Percentiles rank a stretch among this genome's conserved stretches.
phyloP scores from a whole-genome alignment of 2,888 invertebrate genomes.

The Sceliomorpha sp. region DNA sequence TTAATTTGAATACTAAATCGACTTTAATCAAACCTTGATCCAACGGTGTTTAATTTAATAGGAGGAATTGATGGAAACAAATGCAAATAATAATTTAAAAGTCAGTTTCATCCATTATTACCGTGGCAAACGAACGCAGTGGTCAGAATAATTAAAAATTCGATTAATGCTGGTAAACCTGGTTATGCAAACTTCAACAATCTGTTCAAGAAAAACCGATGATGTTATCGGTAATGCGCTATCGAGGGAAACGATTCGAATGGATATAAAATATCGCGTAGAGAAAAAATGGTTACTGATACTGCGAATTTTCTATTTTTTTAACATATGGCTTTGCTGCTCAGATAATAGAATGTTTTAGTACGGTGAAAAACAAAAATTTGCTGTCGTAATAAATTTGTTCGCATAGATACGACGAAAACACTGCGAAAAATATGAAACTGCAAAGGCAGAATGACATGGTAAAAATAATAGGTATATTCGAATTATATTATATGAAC shows the following conservation, averaged over 20 bases:
- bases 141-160: background rate
- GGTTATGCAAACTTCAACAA: background rate
- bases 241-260: no score
- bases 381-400: no score
- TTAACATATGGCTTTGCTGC: no score
- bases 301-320: no score
- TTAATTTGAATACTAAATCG: slow-evolving; percentile 14
- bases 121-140: background rate
- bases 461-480: no score
- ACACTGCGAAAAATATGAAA: no score
- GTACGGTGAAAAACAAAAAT: no score
- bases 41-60: slow-evolving; percentile 7
- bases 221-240: background rate
- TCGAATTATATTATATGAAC: slow-evolving; percentile 1
- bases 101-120: slow-evolving; percentile 3
- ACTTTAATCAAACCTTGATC: slow-evolving; percentile 22
- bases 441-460: no score
- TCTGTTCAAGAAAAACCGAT: background rate
- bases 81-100: background rate
- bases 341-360: no score
- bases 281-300: no score
- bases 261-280: no score
- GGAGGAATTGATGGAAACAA: slow-evolving; percentile 7
- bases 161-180: slow-evolving; percentile 4
- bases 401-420: no score